Conservation (phyloP, 2,797 vertebrate genomes). For the Clarias fuscus region DNA sequence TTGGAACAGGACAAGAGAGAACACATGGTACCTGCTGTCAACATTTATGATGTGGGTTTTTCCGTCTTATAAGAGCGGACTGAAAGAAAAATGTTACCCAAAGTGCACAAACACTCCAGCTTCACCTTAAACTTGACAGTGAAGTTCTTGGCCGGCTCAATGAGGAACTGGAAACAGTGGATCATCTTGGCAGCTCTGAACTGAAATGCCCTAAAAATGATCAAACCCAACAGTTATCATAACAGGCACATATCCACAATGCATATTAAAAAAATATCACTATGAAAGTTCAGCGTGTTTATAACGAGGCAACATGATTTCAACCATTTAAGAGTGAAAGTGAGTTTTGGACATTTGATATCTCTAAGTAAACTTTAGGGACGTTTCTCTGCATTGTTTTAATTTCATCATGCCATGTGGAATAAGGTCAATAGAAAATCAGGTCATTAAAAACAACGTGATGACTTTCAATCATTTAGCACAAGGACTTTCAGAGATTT, state of each 20-base stretch:
- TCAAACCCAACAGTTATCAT: neutral
- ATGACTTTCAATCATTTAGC: slow-evolving; percentile 24
- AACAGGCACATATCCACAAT: neutral
- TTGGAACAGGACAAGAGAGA: neutral
- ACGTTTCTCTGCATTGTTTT: neutral
- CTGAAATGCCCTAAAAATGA: slow-evolving; percentile 40
- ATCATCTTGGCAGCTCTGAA: slow-evolving; percentile 69
- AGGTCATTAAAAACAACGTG: neutral
- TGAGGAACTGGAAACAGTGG: slow-evolving; percentile 80
- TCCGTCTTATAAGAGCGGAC: neutral
- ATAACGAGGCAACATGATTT: neutral
- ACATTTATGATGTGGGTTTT: neutral
- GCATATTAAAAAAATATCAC: neutral
- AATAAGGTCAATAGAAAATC: neutral
- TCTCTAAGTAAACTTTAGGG: neutral
- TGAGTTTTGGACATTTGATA: neutral
- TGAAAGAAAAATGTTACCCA: neutral
- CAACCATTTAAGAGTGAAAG: neutral
- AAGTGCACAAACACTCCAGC: neutral
- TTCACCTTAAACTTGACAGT: slow-evolving; percentile 76
- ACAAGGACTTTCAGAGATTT: neutral
- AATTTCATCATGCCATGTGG: neutral
- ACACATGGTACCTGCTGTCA: neutral
- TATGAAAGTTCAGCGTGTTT: neutral
- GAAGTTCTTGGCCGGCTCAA: slow-evolving; percentile 76